Conservation (phyloP, 2,888 invertebrate genomes). For the Parelbella ahira region DNA sequence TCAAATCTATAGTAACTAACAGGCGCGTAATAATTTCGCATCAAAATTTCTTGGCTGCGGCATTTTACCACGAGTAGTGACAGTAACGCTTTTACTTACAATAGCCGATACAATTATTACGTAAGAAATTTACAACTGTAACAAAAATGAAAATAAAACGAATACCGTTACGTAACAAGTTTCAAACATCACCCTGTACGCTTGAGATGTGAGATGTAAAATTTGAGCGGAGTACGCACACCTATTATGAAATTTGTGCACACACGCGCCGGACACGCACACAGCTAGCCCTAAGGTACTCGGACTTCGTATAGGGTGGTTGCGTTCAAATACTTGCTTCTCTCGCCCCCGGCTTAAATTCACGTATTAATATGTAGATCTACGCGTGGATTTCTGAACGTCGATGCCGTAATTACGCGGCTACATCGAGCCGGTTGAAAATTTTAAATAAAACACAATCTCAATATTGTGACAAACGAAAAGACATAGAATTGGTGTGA, state of each 20-base stretch:
- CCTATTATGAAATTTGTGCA: constrained; percentile 75
- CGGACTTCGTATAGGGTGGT: constrained; percentile 57
- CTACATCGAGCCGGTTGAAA: constrained; percentile 19
- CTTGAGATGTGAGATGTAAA: constrained; percentile 74
- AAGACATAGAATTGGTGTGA: no score
- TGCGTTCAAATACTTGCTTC: constrained; percentile 62
- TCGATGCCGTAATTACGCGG: constrained; percentile 59
- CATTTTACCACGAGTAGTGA: no score
- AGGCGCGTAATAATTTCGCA: no score
- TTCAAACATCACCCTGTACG: constrained; percentile 50
- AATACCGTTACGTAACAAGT: constrained; percentile 9
- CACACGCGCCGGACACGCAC: constrained; percentile 52
- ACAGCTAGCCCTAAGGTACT: constrained; percentile 45
- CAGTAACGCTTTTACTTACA: no score
- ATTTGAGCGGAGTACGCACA: constrained; percentile 74
- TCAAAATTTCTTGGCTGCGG: no score
- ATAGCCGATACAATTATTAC: no score
- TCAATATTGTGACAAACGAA: no score
- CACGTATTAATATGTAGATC: constrained; percentile 76
- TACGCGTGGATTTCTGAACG: constrained; percentile 59
- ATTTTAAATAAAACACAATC: no score
- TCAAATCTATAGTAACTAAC: no score
- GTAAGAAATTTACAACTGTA: no score
- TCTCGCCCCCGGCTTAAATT: constrained; percentile 70
- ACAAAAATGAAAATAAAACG: no score